Conservation (phyloP, 2,797 vertebrate genomes). For the Platyrinchus mystaceus region DNA sequence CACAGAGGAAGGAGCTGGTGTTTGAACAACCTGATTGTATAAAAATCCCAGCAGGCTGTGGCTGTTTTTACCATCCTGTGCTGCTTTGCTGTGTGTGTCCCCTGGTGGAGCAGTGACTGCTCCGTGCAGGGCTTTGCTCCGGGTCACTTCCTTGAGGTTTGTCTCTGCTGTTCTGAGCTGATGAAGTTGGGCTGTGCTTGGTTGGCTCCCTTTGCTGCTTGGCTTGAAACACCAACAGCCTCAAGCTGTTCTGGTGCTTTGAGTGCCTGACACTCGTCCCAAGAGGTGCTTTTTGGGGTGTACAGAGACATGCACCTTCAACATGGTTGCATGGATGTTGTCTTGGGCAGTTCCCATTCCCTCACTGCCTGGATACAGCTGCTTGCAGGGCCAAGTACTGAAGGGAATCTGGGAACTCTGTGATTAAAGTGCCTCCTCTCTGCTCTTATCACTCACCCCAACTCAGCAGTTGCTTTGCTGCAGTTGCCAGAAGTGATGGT, state of each 20-base stretch:
- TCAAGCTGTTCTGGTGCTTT: neutral
- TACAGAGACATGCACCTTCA: fast-evolving
- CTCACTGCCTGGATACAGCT: neutral
- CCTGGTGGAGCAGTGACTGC: neutral
- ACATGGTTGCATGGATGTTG: fast-evolving
- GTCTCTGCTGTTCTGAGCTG: neutral
- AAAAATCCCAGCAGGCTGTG: neutral
- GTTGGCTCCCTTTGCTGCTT: neutral
- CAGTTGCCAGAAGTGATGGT: neutral
- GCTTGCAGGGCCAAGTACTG: neutral
- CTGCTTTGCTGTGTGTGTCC: neutral
- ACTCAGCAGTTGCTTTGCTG: neutral
- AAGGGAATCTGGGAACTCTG: neutral
- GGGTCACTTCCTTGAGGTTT: neutral
- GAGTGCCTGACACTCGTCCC: neutral
- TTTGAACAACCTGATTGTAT: neutral
- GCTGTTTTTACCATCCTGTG: neutral
- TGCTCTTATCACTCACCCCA: neutral
- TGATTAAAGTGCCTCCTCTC: neutral
- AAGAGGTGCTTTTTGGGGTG: neutral
- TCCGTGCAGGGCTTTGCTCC: fast-evolving
- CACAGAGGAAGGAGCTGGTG: neutral
- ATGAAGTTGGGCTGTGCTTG: neutral
- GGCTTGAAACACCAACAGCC: neutral
- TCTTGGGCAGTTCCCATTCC: neutral